These are phyloP conservation scores for Syrphus vitripennis DNA, from an alignment of 2,888 invertebrate species.

Conservation along the genomic window DNA sequence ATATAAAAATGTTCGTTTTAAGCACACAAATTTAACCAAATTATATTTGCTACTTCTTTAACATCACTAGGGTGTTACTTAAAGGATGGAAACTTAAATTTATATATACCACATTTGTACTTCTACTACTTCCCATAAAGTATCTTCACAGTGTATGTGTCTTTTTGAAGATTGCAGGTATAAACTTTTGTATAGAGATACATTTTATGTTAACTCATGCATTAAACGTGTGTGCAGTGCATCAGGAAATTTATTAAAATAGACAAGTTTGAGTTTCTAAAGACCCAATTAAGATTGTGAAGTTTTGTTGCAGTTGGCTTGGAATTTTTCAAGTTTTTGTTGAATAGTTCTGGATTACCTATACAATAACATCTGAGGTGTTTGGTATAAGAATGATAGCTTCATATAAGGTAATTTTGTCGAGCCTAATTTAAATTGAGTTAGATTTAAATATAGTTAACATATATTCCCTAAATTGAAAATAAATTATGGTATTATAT, in stretches of 20 bases:
- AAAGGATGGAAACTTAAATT: not conserved
- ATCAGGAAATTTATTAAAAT: conserved; percentile 23
- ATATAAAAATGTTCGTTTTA: not conserved
- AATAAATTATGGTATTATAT: too few species aligned
- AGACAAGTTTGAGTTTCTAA: conserved; percentile 12
- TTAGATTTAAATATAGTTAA: too few species aligned
- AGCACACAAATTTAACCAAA: not conserved
- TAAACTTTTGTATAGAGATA: not conserved
- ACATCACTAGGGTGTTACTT: not conserved
- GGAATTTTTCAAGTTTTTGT: not conserved
- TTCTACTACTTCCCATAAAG: not conserved
- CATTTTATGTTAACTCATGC: conserved; percentile 3
- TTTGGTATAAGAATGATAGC: too few species aligned
- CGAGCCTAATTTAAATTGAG: too few species aligned
- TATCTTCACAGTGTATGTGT: not conserved
- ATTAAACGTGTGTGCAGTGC: conserved; percentile 21
- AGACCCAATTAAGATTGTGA: conserved; percentile 35
- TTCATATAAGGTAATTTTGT: too few species aligned
- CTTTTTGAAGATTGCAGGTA: not conserved
- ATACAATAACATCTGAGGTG: too few species aligned
- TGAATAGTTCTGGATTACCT: not conserved
- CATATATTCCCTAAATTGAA: too few species aligned
- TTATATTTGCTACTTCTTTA: not conserved
- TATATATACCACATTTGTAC: not conserved
- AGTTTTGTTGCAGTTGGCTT: not conserved